Percentiles rank a stretch among this genome's conserved stretches.
Evolutionary conservation across 2,888 invertebrate genomes (phyloP).

Genomic region (Caenorhabditis plicata): DNA sequence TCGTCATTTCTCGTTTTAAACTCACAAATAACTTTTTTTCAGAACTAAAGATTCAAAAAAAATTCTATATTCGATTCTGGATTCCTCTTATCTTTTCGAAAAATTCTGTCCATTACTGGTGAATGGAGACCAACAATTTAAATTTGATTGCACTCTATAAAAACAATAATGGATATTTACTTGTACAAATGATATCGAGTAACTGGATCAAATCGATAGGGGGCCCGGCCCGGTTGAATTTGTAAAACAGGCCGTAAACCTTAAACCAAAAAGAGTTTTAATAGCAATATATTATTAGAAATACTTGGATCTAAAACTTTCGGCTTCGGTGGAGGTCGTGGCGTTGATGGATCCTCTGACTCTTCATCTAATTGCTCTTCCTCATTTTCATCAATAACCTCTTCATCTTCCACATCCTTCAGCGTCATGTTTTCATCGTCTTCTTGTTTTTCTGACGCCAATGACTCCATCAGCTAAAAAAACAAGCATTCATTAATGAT

Average conservation of each 20-base stretch:
- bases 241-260: slow-evolving; percentile 37
- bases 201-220: slow-evolving; percentile 58
- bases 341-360: neutral
- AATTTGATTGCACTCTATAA: too few relatives aligned
- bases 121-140: too few relatives aligned
- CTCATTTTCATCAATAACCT: slow-evolving; percentile 4
- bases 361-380: slow-evolving; percentile 7
- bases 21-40: too few relatives aligned
- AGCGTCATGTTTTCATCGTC: neutral
- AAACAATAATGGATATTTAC: too few relatives aligned
- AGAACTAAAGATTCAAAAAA: too few relatives aligned
- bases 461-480: slow-evolving; percentile 3
- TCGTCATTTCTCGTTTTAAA: too few relatives aligned
- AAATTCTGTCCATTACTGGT: too few relatives aligned
- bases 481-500: neutral
- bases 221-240: slow-evolving; percentile 50
- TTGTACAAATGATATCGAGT: slow-evolving; percentile 51
- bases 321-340: neutral
- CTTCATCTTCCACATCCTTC: slow-evolving; percentile 2
- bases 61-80: too few relatives aligned
- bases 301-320: slow-evolving; percentile 2
- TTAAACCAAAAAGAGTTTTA: slow-evolving; percentile 6
- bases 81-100: too few relatives aligned
- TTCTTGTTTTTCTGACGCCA: neutral
- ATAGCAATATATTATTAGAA: neutral